phyloP scores from a whole-genome alignment of 2,113 vertebrate genomes.

The Lanius ludovicianus region DNA sequence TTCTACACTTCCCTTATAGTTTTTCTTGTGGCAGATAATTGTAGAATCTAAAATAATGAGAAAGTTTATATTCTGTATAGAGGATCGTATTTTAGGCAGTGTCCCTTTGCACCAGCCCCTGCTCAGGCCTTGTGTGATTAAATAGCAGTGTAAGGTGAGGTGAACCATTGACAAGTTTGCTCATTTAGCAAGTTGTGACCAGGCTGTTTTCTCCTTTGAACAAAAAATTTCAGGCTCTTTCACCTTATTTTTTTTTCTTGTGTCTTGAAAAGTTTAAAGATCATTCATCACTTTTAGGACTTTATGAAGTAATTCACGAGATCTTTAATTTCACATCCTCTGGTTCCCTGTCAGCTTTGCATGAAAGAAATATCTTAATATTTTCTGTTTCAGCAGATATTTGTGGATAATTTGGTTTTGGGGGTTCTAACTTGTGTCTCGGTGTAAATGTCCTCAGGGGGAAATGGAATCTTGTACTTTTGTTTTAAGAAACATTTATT shows the following conservation, averaged over 20 bases:
- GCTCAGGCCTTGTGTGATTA: neutral
- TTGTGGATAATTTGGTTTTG: neutral
- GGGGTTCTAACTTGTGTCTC: neutral
- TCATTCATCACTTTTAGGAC: neutral
- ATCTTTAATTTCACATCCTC: neutral
- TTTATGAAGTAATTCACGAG: neutral
- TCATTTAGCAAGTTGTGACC: neutral
- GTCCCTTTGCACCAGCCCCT: neutral
- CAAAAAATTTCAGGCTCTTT: neutral
- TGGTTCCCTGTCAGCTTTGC: neutral
- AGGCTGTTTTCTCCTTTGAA: neutral
- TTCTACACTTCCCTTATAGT: neutral
- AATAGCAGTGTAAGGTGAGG: rapidly evolving
- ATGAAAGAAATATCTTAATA: neutral
- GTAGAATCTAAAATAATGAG: neutral
- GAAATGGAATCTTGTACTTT: neutral
- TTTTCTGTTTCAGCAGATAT: neutral
- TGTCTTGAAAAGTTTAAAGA: neutral
- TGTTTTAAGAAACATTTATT: neutral
- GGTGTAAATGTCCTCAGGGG: neutral
- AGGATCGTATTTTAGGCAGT: neutral
- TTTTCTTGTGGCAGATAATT: neutral
- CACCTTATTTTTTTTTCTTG: neutral
- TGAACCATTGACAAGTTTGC: neutral
- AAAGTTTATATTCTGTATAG: neutral